Conservation (phyloP, 2,113 vertebrate species). For the Gopherus evgoodei region DNA sequence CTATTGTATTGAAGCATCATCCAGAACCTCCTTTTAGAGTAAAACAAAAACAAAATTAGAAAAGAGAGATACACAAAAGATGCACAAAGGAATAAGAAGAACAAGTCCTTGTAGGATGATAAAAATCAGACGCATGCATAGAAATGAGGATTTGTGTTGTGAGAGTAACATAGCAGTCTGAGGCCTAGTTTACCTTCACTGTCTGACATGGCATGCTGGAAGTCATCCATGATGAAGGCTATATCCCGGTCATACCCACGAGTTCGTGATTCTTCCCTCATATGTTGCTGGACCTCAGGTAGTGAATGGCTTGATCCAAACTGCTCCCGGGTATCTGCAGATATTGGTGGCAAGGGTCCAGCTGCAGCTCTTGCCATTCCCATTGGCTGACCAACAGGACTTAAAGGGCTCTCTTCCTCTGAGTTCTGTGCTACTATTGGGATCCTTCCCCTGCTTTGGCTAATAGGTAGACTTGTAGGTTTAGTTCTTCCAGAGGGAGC, state of each 20-base stretch:
- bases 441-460: constrained; percentile 96
- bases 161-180: constrained; percentile 81
- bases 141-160: constrained; percentile 84
- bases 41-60: constrained; percentile 51
- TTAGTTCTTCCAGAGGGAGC: constrained; percentile 92
- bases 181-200: constrained; percentile 98
- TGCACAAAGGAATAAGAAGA: constrained; percentile 68
- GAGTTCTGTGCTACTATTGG: constrained; percentile 99
- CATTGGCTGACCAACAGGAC: constrained; percentile 98
- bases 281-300: constrained; percentile 98
- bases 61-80: constrained; percentile 72
- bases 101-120: constrained; percentile 71
- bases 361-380: constrained; percentile 98
- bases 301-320: constrained; percentile 99
- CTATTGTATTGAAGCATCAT: constrained; percentile 60
- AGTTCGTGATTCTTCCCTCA: constrained; percentile 97
- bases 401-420: constrained; percentile 97
- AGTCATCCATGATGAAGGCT: constrained; percentile 99
- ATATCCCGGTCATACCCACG: constrained; percentile 97
- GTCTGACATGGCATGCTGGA: constrained; percentile 99
- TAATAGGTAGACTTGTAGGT: constrained; percentile 97
- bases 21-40: constrained; percentile 34
- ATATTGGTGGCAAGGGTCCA: constrained; percentile 97
- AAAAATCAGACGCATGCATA: constrained; percentile 89
- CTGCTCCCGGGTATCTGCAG: constrained; percentile 97